Evolutionary conservation across 2,113 vertebrate species (phyloP).

Genomic region (Ceyx melanurus): DNA sequence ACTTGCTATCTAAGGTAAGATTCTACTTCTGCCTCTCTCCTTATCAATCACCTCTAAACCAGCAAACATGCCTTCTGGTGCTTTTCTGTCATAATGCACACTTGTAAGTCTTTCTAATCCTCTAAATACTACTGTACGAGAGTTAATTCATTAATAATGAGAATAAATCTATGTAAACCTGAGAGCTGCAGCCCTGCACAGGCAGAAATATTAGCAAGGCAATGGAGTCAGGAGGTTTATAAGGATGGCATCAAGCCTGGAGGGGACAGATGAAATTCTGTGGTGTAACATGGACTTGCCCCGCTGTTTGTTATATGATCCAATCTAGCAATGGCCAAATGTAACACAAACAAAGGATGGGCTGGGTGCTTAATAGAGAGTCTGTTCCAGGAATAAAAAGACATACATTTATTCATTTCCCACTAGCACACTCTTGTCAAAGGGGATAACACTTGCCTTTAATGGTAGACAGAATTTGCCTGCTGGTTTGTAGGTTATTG

Average conservation of each 20-base stretch:
- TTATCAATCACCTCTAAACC: not conserved
- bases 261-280: not conserved
- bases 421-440: conserved; percentile 27
- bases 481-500: conserved; percentile 1
- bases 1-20: not conserved
- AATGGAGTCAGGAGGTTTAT: not conserved
- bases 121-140: not conserved
- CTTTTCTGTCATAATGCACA: not conserved
- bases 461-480: conserved; percentile 9
- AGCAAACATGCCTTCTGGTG: not conserved
- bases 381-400: not conserved
- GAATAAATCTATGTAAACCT: not conserved
- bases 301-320: not conserved
- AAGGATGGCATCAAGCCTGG: not conserved
- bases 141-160: not conserved
- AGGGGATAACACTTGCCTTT: conserved; percentile 18
- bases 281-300: not conserved
- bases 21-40: not conserved
- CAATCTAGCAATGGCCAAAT: not conserved
- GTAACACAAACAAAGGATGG: not conserved
- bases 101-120: not conserved
- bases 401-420: conserved; percentile 2
- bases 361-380: not conserved
- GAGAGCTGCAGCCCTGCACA: not conserved
- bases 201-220: not conserved